phyloP scores from a whole-genome alignment of 2,113 vertebrate species.

The Oreochromis spilurus region DNA sequence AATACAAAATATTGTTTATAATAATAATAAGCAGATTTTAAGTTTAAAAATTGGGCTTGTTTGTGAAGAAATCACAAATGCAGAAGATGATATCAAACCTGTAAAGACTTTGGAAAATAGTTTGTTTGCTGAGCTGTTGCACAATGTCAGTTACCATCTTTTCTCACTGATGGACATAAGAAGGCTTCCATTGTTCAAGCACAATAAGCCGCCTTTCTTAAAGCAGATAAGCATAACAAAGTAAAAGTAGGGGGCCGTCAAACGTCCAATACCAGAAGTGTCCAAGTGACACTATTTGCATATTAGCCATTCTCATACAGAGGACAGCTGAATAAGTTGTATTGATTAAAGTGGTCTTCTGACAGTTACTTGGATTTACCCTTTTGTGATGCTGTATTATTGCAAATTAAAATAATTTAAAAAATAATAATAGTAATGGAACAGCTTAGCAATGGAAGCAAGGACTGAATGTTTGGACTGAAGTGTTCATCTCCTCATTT shows the following conservation, averaged over 20 bases:
- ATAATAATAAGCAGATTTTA: neutral
- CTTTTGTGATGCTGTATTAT: conserved; percentile 21
- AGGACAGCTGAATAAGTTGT: conserved; percentile 48
- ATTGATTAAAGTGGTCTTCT: conserved; percentile 30
- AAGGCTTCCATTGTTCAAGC: conserved; percentile 56
- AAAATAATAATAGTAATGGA: neutral
- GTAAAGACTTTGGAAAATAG: conserved; percentile 68
- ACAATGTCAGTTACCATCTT: conserved; percentile 79
- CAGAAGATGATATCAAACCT: conserved; percentile 41
- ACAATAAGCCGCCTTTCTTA: conserved; percentile 67
- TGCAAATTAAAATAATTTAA: neutral
- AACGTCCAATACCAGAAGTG: conserved; percentile 63
- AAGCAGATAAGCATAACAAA: conserved; percentile 75
- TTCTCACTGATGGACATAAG: conserved; percentile 83
- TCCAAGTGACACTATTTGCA: conserved; percentile 68
- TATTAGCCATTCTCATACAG: conserved; percentile 49
- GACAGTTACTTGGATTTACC: conserved; percentile 27
- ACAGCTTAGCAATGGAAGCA: neutral
- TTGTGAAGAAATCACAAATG: conserved; percentile 18
- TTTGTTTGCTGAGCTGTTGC: conserved; percentile 78
- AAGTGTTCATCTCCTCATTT: neutral
- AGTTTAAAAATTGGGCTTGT: neutral
- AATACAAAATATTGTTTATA: neutral
- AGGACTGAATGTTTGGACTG: neutral
- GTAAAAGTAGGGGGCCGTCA: conserved; percentile 76